phyloP scores from a whole-genome alignment of 2,888 invertebrate species.

The Magallana nippona region DNA sequence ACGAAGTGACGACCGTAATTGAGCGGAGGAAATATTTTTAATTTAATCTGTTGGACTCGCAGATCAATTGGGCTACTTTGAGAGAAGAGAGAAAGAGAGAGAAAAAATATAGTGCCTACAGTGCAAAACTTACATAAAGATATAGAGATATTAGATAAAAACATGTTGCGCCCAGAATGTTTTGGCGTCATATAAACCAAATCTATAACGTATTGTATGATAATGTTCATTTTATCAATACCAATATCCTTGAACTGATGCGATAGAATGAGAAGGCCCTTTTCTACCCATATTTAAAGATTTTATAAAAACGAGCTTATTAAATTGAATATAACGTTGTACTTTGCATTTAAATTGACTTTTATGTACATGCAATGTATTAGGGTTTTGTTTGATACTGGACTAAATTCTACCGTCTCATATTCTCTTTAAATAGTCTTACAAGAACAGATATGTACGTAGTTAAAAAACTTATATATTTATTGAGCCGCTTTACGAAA shows the following conservation, averaged over 20 bases:
- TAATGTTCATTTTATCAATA: background rate
- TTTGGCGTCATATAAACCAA: background rate
- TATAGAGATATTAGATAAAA: background rate
- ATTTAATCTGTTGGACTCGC: slow-evolving; percentile 26
- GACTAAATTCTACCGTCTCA: too few relatives aligned
- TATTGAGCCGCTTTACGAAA: too few relatives aligned
- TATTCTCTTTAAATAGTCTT: too few relatives aligned
- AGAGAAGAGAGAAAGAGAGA: background rate
- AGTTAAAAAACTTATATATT: too few relatives aligned
- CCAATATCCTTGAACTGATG: background rate
- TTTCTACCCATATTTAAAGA: too few relatives aligned
- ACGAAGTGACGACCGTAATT: slow-evolving; percentile 11
- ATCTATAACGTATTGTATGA: slow-evolving; percentile 11
- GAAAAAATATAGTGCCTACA: too few relatives aligned
- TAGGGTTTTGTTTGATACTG: too few relatives aligned
- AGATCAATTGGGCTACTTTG: slow-evolving; percentile 30
- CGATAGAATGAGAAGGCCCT: background rate
- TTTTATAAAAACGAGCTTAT: too few relatives aligned
- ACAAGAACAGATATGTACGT: too few relatives aligned
- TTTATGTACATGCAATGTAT: too few relatives aligned
- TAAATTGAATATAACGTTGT: too few relatives aligned
- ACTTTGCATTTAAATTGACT: too few relatives aligned
- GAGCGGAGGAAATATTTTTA: slow-evolving; percentile 33
- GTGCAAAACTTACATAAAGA: background rate
- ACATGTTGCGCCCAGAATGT: slow-evolving; percentile 22